These are phyloP conservation scores for Temnothorax rugatulus DNA, from an alignment of 2,888 invertebrate species.

Conservation along the genomic window DNA sequence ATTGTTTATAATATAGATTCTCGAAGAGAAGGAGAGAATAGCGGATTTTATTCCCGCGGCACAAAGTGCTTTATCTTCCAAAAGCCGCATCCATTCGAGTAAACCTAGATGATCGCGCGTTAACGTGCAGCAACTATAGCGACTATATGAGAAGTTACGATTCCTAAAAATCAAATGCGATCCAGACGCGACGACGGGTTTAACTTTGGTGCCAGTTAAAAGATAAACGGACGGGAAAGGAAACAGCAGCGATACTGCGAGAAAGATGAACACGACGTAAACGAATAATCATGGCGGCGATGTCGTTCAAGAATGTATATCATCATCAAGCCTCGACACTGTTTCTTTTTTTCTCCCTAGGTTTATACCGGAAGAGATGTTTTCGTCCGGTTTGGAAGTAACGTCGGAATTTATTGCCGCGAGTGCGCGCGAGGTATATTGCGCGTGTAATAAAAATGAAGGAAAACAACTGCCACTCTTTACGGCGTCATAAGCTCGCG, in stretches of 20 bases:
- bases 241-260: neutral
- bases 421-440: slow-evolving; percentile 18
- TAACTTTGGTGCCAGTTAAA: neutral
- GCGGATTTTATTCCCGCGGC: neutral
- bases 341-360: neutral
- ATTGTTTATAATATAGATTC: too few relatives aligned
- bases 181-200: neutral
- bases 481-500: slow-evolving; percentile 5
- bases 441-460: slow-evolving; percentile 15
- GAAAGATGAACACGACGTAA: neutral
- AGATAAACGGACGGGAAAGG: slow-evolving; percentile 20
- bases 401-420: slow-evolving; percentile 28
- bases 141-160: neutral
- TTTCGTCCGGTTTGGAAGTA: slow-evolving; percentile 14
- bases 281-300: neutral
- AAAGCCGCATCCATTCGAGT: slow-evolving; percentile 3
- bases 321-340: neutral
- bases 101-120: neutral
- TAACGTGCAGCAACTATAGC: neutral
- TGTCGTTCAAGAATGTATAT: neutral
- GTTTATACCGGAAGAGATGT: neutral
- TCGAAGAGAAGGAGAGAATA: neutral
- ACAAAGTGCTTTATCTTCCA: slow-evolving; percentile 11
- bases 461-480: slow-evolving; percentile 4
- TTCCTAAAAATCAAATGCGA: slow-evolving; percentile 1